A percentile compares a stretch with the other conserved stretches of the same genome.
These are phyloP conservation scores for Danaus plexippus DNA, from an alignment of 1,140 invertebrate species.

Conservation along the genomic window DNA sequence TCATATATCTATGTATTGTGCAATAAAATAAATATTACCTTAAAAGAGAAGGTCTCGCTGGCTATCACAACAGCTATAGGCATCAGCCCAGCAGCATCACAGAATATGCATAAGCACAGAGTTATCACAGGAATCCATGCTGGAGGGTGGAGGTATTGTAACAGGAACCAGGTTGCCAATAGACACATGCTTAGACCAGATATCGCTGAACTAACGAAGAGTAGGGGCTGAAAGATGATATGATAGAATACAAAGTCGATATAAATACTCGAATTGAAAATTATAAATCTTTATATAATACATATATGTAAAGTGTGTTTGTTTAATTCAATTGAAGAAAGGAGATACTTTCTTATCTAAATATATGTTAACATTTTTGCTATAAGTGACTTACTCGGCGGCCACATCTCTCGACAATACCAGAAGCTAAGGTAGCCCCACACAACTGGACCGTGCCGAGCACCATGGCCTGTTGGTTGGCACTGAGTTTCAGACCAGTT, in stretches of 20 bases:
- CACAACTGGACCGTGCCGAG: slow-evolving; percentile 29
- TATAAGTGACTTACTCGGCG: slow-evolving; percentile 17
- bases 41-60: slow-evolving; percentile 23
- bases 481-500: slow-evolving; percentile 17
- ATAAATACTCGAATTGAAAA: background rate
- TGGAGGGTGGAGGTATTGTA: slow-evolving; percentile 17
- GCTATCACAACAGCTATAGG: slow-evolving; percentile 21
- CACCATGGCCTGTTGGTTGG: slow-evolving; percentile 37
- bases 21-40: slow-evolving; percentile 16
- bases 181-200: slow-evolving; percentile 28
- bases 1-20: background rate
- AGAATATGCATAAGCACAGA: slow-evolving; percentile 27
- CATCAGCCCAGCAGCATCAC: slow-evolving; percentile 25
- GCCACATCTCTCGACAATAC: slow-evolving; percentile 30
- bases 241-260: background rate
- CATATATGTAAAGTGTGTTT: no score
- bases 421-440: slow-evolving; percentile 28
- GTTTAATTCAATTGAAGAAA: no score
- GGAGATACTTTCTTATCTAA: no score
- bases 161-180: slow-evolving; percentile 26
- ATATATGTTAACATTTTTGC: background rate
- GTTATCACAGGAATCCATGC: slow-evolving; percentile 24
- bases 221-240: slow-evolving; percentile 18
- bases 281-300: no score
- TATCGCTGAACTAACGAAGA: slow-evolving; percentile 19